Conservation (phyloP, 2,797 vertebrate genomes). For the Microhierax caerulescens region DNA sequence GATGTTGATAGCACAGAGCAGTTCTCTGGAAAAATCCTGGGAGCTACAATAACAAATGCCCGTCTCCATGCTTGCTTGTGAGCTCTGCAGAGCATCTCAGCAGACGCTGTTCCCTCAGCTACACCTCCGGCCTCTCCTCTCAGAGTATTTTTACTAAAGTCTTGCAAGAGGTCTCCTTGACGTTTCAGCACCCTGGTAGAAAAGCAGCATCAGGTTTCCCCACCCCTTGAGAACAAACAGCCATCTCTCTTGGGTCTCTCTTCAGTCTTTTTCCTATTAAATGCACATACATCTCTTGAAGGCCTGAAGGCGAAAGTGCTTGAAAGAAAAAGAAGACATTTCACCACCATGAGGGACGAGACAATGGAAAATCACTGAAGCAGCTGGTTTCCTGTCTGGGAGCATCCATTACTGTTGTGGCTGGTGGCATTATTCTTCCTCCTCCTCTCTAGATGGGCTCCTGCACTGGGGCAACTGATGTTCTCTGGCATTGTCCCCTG, state of each 20-base stretch:
- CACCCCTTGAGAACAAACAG: background rate
- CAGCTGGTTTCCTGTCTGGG: background rate
- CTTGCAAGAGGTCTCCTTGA: background rate
- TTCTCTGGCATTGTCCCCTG: background rate
- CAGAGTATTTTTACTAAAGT: background rate
- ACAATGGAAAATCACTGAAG: conserved; percentile 3
- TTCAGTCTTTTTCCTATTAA: background rate
- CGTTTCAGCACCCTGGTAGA: background rate
- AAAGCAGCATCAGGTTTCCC: background rate
- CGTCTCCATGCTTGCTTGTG: accelerated
- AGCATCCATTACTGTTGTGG: background rate
- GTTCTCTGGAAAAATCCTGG: background rate
- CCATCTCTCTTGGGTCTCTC: background rate
- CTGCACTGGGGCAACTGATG: background rate
- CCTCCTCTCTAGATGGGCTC: background rate
- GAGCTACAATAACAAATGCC: background rate
- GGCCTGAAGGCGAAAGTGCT: background rate
- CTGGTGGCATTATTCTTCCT: background rate
- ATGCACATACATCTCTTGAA: background rate
- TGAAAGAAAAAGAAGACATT: background rate
- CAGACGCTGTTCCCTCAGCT: background rate
- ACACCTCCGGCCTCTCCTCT: background rate
- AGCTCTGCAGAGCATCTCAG: background rate
- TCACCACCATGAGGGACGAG: background rate
- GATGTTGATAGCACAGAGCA: accelerated